These are phyloP conservation scores for Columba janthina DNA, from an alignment of 2,113 vertebrate genomes.

Conservation along the genomic window DNA sequence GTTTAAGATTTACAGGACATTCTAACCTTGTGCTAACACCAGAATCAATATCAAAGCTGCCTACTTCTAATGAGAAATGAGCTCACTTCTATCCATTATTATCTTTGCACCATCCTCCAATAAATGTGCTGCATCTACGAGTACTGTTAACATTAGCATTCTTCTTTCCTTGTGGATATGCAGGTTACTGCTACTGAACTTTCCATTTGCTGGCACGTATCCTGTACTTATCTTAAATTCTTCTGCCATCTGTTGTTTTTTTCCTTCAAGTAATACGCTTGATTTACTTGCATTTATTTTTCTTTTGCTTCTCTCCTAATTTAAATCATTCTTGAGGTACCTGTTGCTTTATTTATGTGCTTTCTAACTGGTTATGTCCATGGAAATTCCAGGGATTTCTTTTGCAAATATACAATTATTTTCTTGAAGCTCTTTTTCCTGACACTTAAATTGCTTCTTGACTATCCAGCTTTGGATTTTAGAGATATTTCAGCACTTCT, in stretches of 20 bases:
- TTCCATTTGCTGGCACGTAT: neutral
- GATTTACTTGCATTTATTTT: neutral
- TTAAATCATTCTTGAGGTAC: neutral
- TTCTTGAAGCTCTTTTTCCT: neutral
- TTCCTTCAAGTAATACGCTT: neutral
- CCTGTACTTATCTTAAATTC: neutral
- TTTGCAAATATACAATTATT: neutral
- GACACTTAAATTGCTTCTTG: neutral
- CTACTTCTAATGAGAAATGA: neutral
- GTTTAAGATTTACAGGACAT: neutral
- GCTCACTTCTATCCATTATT: neutral
- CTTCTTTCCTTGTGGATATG: neutral
- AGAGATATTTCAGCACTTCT: neutral
- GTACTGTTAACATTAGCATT: neutral
- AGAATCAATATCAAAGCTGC: neutral
- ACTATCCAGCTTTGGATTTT: neutral
- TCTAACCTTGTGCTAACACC: neutral
- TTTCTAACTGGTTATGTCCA: neutral
- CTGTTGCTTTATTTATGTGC: neutral
- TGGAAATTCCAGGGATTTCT: neutral
- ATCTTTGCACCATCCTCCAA: too few relatives aligned
- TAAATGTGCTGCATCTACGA: neutral
- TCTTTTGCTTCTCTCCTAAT: neutral
- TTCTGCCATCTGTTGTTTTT: slow-evolving; percentile 5
- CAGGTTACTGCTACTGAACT: neutral